Evolutionary conservation across 2,888 invertebrate species (phyloP), one percentile per base, ranked within the genome.

Genomic region (Nymphalis urticae): DNA sequence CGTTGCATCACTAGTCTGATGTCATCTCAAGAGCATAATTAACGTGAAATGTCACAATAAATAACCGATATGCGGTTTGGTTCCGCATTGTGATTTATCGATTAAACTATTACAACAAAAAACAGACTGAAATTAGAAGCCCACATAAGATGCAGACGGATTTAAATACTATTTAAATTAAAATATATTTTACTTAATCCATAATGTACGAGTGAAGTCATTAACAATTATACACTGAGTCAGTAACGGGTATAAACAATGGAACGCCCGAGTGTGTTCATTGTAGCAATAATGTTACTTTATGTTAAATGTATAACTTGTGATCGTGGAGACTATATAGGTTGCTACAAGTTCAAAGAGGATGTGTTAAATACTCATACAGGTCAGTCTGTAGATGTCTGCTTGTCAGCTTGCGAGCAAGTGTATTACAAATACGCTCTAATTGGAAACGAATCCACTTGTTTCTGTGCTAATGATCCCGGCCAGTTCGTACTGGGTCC

Each of bases 381-480:
- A n/a, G 92, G 92, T 0, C 90, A 90, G 71, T 89, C 91, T 0
- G 90, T 89, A 9, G 92, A 93, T 71, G 89, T 88, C 17, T 93
- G 93, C 68, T 76, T 92, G 48, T 85, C 88, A 48, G 89, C 90
- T 17, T 93, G 93, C 75, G 91, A 92, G 73, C 87, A 91, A 75
- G 85, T 92, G 1, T 90, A 84, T 75, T 93, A 89, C 77, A 90
- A 88, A 71, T 92, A 90, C 72, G 90, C 93, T 64, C 80, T 92
- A 27, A 84, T 92, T 63, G 88, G 88, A 48, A 90, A 90, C 71
- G 86, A 90, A 61, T 86, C 91, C 8, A 86, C 86, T 6, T 93
- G 93, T 75, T 90, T 86, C 72, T 93, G 93, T 66, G 88, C 88
- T 4, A 93, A 93, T 69, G 73, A 77, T 1, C 87, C 93, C 1